phyloP scores from a whole-genome alignment of 2,113 vertebrate species.

The Gavialis gangeticus region DNA sequence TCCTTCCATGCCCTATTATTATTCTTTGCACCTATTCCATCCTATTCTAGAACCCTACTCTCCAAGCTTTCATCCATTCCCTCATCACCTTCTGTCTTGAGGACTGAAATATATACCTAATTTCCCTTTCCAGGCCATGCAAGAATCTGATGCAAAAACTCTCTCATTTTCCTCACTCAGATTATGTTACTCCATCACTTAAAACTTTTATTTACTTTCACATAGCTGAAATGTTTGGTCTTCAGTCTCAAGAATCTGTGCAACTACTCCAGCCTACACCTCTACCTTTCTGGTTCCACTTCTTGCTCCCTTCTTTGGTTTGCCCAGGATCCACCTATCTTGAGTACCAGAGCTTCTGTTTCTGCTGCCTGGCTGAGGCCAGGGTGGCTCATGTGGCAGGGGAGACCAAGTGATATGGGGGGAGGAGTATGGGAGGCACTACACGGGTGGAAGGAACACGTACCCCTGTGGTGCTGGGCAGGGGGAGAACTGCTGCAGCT shows the following conservation, averaged over 20 bases:
- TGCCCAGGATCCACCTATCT: neutral
- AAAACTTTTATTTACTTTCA: neutral
- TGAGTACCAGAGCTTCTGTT: no score
- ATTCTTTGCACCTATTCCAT: neutral
- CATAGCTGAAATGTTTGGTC: neutral
- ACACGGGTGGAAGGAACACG: no score
- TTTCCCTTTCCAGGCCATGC: neutral
- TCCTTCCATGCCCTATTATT: neutral
- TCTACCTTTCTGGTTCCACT: neutral
- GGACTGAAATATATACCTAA: neutral
- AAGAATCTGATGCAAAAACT: neutral
- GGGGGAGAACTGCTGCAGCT: no score
- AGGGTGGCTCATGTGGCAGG: no score
- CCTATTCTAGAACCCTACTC: neutral
- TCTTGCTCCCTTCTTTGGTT: neutral
- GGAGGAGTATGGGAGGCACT: no score
- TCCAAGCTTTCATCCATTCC: neutral
- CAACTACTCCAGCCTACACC: neutral
- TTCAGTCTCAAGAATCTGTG: neutral
- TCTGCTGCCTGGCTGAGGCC: no score
- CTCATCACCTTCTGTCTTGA: neutral
- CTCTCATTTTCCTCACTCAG: neutral
- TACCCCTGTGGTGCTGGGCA: no score
- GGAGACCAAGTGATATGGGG: no score
- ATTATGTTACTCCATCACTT: neutral